phyloP scores from a whole-genome alignment of 2,113 vertebrate species.

The Nyctibius bracteatus region DNA sequence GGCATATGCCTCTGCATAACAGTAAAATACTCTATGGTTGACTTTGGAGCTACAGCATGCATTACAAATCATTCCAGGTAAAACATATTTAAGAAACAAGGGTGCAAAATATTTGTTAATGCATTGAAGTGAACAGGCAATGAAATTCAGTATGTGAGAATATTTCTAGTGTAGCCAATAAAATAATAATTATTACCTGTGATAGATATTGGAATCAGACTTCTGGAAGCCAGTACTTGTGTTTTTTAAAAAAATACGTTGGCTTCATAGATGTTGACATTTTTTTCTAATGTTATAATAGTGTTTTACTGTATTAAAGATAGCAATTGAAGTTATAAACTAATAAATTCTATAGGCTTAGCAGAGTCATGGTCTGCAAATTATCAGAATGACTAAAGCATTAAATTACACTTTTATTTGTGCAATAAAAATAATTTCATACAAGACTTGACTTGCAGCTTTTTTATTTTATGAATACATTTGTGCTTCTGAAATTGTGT shows the following conservation, averaged over 20 bases:
- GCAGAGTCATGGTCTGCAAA: not conserved
- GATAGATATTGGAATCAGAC: not conserved
- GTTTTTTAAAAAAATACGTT: not conserved
- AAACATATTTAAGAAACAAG: not conserved
- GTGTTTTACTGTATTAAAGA: not conserved
- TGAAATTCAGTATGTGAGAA: not conserved
- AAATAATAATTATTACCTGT: not conserved
- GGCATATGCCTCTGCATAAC: not conserved
- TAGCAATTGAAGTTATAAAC: not conserved
- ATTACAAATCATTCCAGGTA: not conserved
- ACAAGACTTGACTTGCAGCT: not conserved
- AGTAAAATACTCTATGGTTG: not conserved
- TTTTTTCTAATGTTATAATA: not conserved
- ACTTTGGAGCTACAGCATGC: not conserved
- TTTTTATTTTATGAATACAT: not conserved
- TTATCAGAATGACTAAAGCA: not conserved
- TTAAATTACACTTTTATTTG: not conserved
- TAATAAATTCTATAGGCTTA: not conserved
- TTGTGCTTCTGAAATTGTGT: not conserved
- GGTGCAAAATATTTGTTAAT: not conserved
- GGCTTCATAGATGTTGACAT: not conserved
- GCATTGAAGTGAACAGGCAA: not conserved
- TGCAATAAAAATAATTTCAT: not conserved
- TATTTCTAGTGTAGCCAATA: not conserved
- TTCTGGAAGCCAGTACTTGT: not conserved